Conservation (phyloP, 2,113 vertebrate species). For the Cyphomyrus discorhynchus region DNA sequence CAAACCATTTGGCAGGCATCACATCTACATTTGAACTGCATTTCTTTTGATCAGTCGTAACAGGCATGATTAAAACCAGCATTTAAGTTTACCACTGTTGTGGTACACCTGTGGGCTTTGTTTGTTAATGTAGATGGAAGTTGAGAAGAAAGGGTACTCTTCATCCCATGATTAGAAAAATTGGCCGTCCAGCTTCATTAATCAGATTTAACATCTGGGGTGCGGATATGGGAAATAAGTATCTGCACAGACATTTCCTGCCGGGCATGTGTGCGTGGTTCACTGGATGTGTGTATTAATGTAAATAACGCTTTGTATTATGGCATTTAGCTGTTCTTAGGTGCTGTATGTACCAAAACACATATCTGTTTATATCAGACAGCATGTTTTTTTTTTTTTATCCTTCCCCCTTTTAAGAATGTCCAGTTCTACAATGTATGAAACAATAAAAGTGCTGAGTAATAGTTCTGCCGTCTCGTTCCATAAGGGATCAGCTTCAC, state of each 20-base stretch:
- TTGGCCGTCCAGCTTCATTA: not conserved
- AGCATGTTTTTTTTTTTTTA: conserved; percentile 48
- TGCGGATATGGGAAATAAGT: not conserved
- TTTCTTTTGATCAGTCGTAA: not conserved
- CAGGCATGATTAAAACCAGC: not conserved
- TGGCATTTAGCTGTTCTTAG: conserved; percentile 53
- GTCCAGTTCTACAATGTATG: conserved; percentile 50
- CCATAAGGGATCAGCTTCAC: not conserved
- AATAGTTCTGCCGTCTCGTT: conserved; percentile 28
- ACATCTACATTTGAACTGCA: not conserved
- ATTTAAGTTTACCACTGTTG: not conserved
- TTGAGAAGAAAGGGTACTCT: not conserved
- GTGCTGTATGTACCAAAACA: conserved; percentile 46
- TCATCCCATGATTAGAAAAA: not conserved
- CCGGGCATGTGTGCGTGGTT: conserved; percentile 30
- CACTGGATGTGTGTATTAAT: conserved; percentile 45
- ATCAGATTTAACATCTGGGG: conserved; percentile 7
- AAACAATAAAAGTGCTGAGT: conserved; percentile 59
- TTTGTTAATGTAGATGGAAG: not conserved
- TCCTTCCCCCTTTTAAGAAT: conserved; percentile 49
- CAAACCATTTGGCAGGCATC: not conserved
- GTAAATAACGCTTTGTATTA: conserved; percentile 52
- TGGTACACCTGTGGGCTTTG: not conserved
- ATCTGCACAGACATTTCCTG: conserved; percentile 39
- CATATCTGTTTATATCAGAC: conserved; percentile 51